Conservation (phyloP, 1,140 invertebrate species). For the Phthorimaea operculella region DNA sequence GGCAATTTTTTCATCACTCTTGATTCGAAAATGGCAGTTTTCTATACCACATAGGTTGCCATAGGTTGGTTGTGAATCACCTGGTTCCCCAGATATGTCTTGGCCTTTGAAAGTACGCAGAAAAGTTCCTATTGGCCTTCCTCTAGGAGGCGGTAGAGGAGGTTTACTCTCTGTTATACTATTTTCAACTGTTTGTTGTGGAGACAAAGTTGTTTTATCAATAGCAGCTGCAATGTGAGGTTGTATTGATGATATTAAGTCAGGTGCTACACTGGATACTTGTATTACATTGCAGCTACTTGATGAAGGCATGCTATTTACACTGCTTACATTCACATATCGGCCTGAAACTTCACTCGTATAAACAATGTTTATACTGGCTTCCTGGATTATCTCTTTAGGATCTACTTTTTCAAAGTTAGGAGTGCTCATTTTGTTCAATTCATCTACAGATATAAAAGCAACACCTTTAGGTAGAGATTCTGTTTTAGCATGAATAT, state of each 20-base stretch:
- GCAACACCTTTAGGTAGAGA: slow-evolving; percentile 51
- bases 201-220: slow-evolving; percentile 25
- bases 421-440: slow-evolving; percentile 59
- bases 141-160: background rate
- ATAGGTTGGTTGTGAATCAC: background rate
- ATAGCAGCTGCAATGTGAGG: slow-evolving; percentile 19
- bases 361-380: slow-evolving; percentile 62
- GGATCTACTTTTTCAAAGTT: slow-evolving; percentile 61
- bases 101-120: slow-evolving; percentile 1
- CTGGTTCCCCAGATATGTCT: background rate
- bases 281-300: slow-evolving; percentile 43
- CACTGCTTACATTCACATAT: slow-evolving; percentile 40
- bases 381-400: slow-evolving; percentile 60
- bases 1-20: slow-evolving; percentile 55
- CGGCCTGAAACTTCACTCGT: slow-evolving; percentile 48
- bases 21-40: slow-evolving; percentile 45
- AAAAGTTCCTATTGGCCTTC: slow-evolving; percentile 8
- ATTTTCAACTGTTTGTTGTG: slow-evolving; percentile 12
- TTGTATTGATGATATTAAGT: slow-evolving; percentile 54
- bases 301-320: slow-evolving; percentile 24
- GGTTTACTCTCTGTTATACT: background rate
- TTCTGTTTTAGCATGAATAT: slow-evolving; percentile 40
- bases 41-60: slow-evolving; percentile 34
- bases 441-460: slow-evolving; percentile 58
- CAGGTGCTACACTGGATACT: slow-evolving; percentile 50